Base-by-base conservation (phyloP, 2,797 vertebrate genomes). In the Sparus aurata region DNA sequence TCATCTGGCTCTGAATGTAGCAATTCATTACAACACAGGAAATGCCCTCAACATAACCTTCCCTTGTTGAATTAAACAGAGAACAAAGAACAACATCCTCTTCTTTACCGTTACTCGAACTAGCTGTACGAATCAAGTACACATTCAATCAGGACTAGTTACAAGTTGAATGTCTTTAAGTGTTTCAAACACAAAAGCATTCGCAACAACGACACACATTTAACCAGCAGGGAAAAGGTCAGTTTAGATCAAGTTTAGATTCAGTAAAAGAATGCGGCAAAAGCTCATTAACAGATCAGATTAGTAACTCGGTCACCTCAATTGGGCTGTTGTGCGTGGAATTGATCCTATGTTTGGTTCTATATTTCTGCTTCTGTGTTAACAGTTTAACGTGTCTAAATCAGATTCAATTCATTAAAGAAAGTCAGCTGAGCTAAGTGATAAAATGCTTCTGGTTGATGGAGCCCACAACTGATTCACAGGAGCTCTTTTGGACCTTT, bases 391-490 rank as follows among this genome's bases (percentile, higher is more conserved):
- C 57, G 45, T 30, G 58, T 70, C n/a, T 20, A 64, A 75, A 60
- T 68, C 22, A n/a, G 55, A 65, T 57, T 69, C 16, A 34, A 52
- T 27, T 12, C 54, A 60, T 17, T 57, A 20, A 55, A 54, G 20
- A 34, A 46, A 50, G 53, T 79, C 77, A 84, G 59, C 46, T 64
- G 54, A 77, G 55, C 53, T n/a, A 60, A 38, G 55, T 47, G 18
- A 25, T 62, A 23, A 52, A 67, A 46, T 22, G 45, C 52, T 57
- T 74, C 43, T 62, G 49, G 65, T 27, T 57, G 60, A 66, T 69
- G 0, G 34, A 58, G 61, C 25, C 0, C 15, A 69, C 65, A n/a
- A 61, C 50, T 61, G 10, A 55, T 6, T 69, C 47, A 78, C 75
- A 78, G 49, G 20, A 30, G 17, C 57, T 58, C 54, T 73, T 63